These are phyloP conservation scores for Brachyopa scutellaris DNA, from an alignment of 2,888 invertebrate species.

Conservation along the genomic window DNA sequence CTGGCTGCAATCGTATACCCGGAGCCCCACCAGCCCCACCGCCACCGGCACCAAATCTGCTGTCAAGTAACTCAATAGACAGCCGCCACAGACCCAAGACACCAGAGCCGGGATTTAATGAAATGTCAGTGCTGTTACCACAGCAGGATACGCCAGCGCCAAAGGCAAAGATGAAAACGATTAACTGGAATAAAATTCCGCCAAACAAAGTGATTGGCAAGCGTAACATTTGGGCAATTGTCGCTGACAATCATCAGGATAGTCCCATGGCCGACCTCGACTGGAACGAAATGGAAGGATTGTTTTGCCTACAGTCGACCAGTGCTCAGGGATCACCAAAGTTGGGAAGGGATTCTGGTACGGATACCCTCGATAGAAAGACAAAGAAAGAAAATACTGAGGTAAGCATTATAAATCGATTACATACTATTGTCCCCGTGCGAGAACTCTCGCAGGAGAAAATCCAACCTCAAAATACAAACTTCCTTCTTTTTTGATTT, in stretches of 20 bases:
- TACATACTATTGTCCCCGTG: no score
- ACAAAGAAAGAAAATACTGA: conserved; percentile 91
- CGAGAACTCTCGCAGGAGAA: no score
- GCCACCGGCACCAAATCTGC: conserved; percentile 78
- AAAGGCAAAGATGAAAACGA: conserved; percentile 98
- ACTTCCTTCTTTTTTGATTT: no score
- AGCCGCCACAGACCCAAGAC: conserved; percentile 75
- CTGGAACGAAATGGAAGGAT: conserved; percentile 96
- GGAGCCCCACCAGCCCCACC: conserved; percentile 80
- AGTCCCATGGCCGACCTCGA: conserved; percentile 93
- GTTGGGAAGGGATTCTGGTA: conserved; percentile 81
- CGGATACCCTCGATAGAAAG: conserved; percentile 83
- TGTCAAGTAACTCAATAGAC: conserved; percentile 63
- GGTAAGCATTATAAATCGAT: conserved; percentile 82
- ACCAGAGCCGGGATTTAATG: conserved; percentile 75
- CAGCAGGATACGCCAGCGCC: conserved; percentile 96
- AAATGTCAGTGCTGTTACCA: conserved; percentile 85
- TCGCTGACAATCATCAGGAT: conserved; percentile 92
- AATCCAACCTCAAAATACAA: no score
- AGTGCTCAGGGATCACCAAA: conserved; percentile 84
- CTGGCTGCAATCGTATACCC: conserved; percentile 75
- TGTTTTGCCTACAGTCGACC: conserved; percentile 94
- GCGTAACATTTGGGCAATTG: conserved; percentile 95
- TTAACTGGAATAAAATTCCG: conserved; percentile 99
- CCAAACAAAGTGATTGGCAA: conserved; percentile 94